Percentiles rank a stretch among this genome's conserved stretches.
phyloP scores from a whole-genome alignment of 2,113 vertebrate genomes.

The Salvator merianae region DNA sequence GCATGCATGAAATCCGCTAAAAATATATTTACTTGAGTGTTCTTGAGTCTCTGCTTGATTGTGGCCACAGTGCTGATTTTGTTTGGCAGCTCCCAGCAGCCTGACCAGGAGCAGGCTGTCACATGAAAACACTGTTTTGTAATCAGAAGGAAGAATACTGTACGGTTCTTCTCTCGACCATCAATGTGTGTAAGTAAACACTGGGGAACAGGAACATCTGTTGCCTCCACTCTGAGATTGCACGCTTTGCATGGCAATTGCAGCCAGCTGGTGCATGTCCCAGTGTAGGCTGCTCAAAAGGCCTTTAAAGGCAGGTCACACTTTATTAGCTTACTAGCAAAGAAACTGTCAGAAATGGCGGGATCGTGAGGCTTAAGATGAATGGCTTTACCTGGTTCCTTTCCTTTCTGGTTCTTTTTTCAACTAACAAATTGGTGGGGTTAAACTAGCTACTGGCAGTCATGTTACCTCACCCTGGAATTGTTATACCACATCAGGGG shows the following conservation, averaged over 20 bases:
- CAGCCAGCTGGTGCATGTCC: slow-evolving; percentile 7
- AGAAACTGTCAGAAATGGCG: background rate
- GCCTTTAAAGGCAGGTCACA: background rate
- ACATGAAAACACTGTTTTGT: slow-evolving; percentile 2
- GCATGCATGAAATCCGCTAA: background rate
- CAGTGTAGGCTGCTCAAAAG: background rate
- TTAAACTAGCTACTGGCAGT: no score
- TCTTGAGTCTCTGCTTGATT: background rate
- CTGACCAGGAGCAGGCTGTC: background rate
- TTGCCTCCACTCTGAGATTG: slow-evolving; percentile 12
- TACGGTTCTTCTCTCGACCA: background rate
- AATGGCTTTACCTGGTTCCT: background rate
- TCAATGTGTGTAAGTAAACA: slow-evolving; percentile 12
- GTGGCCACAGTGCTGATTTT: background rate
- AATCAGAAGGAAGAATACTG: background rate
- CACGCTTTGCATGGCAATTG: background rate
- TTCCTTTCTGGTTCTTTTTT: background rate
- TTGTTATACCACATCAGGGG: background rate
- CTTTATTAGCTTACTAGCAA: background rate
- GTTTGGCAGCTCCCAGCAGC: slow-evolving; percentile 9
- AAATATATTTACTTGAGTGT: background rate
- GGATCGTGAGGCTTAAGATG: background rate
- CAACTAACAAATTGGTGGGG: background rate
- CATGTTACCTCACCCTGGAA: rapidly evolving
- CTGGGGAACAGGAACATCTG: slow-evolving; percentile 14